A percentile compares a stretch with the other conserved stretches of the same genome.
Conservation (phyloP, 2,888 invertebrate genomes). For the Entomobrya multifasciata region DNA sequence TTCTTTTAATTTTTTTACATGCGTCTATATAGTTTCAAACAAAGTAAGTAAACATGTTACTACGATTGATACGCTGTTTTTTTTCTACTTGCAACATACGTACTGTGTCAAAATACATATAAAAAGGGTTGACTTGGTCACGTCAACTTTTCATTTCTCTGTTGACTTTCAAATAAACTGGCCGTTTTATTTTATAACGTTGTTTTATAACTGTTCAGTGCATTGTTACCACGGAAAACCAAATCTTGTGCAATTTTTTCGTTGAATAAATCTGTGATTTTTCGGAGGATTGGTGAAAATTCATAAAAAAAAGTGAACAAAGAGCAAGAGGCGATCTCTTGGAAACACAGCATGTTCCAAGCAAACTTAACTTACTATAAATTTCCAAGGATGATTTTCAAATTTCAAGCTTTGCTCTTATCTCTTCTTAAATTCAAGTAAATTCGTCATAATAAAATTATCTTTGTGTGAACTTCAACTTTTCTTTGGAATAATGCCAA, state of each 20-base stretch:
- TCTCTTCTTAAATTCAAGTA: background rate
- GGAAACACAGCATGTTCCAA: too few species aligned
- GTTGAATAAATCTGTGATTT: too few species aligned
- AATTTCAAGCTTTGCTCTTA: too few species aligned
- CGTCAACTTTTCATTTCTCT: slow-evolving; percentile 62
- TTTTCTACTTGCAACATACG: background rate
- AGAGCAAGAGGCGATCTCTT: background rate
- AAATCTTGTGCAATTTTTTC: too few species aligned
- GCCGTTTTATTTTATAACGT: slow-evolving; percentile 1
- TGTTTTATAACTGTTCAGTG: too few species aligned
- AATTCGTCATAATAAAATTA: slow-evolving; percentile 27
- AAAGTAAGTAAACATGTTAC: too few species aligned
- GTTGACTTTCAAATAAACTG: slow-evolving; percentile 57
- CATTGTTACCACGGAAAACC: too few species aligned
- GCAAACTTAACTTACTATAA: too few species aligned
- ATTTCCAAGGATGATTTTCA: too few species aligned
- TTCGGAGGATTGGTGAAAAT: background rate
- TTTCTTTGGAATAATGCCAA: slow-evolving; percentile 30
- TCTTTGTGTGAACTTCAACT: slow-evolving; percentile 25
- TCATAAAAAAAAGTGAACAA: background rate
- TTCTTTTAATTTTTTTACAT: too few species aligned
- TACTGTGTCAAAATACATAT: slow-evolving; percentile 60
- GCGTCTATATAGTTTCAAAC: too few species aligned
- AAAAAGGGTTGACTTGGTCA: slow-evolving; percentile 68
- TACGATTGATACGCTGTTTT: too few species aligned